Percentiles rank a stretch among this genome's conserved stretches.
Evolutionary conservation across 2,888 invertebrate genomes (phyloP).

Genomic region (Campoletis raptor): DNA sequence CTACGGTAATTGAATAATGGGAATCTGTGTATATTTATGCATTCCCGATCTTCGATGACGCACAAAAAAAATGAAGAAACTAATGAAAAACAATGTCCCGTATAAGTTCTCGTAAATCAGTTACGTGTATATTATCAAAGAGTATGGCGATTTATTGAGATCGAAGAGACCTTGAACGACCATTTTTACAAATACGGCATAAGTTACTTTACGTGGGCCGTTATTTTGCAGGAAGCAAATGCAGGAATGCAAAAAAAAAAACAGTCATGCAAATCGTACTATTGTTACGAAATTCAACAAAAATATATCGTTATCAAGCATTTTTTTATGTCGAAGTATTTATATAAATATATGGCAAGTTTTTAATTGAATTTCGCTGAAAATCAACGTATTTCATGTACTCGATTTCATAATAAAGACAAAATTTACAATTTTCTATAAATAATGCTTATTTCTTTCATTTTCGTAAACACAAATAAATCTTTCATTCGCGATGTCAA

Average conservation of each 20-base stretch:
- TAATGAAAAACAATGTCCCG: conserved; percentile 56
- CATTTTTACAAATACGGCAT: background rate
- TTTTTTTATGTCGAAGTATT: background rate
- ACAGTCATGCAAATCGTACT: too few species aligned
- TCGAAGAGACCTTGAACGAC: conserved; percentile 49
- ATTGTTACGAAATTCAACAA: background rate
- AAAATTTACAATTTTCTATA: background rate
- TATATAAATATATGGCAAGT: background rate
- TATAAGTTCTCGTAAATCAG: conserved; percentile 51
- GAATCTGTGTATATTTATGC: conserved; percentile 1
- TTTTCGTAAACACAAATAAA: background rate
- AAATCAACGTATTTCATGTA: background rate
- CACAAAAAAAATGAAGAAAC: conserved; percentile 7
- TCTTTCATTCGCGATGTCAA: background rate
- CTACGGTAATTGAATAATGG: background rate
- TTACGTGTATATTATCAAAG: conserved; percentile 47
- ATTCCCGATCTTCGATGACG: conserved; percentile 52
- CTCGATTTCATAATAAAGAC: background rate
- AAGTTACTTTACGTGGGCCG: conserved; percentile 35
- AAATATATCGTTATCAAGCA: background rate
- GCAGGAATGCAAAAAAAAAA: background rate
- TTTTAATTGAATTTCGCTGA: background rate
- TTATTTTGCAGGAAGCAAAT: conserved; percentile 32
- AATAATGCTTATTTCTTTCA: background rate
- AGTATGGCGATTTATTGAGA: conserved; percentile 45